Percentiles rank a stretch among this genome's conserved stretches.
Evolutionary conservation across 2,797 vertebrate species (phyloP).

Genomic region (Centroberyx gerrardi): DNA sequence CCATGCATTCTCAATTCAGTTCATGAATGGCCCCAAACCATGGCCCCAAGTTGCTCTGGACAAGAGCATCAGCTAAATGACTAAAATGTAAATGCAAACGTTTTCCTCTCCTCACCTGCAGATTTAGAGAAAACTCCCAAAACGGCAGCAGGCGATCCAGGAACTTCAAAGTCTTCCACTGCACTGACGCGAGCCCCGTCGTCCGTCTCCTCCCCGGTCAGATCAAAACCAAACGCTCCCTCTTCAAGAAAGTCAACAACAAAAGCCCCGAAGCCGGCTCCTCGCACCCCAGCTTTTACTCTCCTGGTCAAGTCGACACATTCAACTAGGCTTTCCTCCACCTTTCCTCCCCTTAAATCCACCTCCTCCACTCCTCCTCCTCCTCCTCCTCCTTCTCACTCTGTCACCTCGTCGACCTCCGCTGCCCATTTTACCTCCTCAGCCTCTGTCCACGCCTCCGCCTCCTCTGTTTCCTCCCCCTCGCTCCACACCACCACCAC

Average conservation of each 20-base stretch:
- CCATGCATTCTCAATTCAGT: no score
- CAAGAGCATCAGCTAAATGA: not conserved
- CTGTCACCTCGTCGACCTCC: conserved; percentile 1
- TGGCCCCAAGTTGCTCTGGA: no score
- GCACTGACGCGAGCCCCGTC: conserved; percentile 13
- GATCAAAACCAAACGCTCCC: not conserved
- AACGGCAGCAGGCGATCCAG: not conserved
- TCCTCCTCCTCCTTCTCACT: conserved; percentile 9
- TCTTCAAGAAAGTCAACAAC: not conserved
- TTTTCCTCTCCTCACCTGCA: conserved; percentile 13
- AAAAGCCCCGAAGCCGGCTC: not conserved
- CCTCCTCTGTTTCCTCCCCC: conserved; percentile 15
- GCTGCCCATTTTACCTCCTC: not conserved
- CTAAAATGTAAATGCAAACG: not conserved
- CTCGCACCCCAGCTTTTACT: conserved; percentile 14
- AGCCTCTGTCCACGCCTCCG: not conserved
- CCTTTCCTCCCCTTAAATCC: conserved; percentile 4
- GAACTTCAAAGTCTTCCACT: not conserved
- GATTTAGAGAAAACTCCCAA: conserved; percentile 18
- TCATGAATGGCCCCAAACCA: no score
- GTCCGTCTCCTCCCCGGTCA: not conserved
- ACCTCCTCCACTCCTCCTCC: conserved; percentile 11
- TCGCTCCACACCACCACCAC: conserved; percentile 2
- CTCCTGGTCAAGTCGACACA: conserved; percentile 26
- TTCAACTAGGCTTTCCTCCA: not conserved